Base-by-base conservation (phyloP, 2,888 invertebrate species). In the Oligia strigilis region DNA sequence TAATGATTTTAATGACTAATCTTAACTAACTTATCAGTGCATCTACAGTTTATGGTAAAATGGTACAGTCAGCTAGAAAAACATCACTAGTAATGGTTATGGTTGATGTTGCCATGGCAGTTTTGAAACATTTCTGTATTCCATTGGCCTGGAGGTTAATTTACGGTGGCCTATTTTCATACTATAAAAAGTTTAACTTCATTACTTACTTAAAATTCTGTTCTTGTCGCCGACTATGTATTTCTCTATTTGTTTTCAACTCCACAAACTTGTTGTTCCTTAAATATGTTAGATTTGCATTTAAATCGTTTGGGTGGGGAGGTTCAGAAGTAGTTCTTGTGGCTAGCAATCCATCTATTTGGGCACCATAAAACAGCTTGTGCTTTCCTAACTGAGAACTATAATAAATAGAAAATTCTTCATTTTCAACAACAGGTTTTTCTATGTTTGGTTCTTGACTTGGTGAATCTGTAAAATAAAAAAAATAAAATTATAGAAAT, bases 371-470 rank as follows among this genome's bases (percentile, higher is more conserved):
- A 55, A 93, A 83, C n/a, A 93, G 77, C 71, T 82, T 85, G 82
- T 92, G 90, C 40, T 85, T 77, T 43, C 90, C 89, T 75, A 93
- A 81, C 9, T 77, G 82, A 55, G 92, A 75, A 58, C 66, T 83
- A 67, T 89, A 92, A 81, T 85, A 92, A 43, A 92, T 43, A 60
- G 90, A 90, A 80, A 93, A 93, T 80, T 93, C 93, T 84, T 92
- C 93, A 89, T 93, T 93, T 89, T 93, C 93, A 80, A 91, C 77
- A 5, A 93, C 92, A 55, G 93, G 90, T 70, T 84, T 90, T 6
- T 90, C 76, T 62, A 89, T 87, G 72, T 91, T 78, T 36, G 92
- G 92, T 75, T 70, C 58, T 29, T 74, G 73, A 60, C 70, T 77
- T 65, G 93, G 92, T 49, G 71, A 72, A 84, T 93, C 93, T 93